Conservation (phyloP, 2,113 vertebrate species). For the Emydocephalus ijimae region DNA sequence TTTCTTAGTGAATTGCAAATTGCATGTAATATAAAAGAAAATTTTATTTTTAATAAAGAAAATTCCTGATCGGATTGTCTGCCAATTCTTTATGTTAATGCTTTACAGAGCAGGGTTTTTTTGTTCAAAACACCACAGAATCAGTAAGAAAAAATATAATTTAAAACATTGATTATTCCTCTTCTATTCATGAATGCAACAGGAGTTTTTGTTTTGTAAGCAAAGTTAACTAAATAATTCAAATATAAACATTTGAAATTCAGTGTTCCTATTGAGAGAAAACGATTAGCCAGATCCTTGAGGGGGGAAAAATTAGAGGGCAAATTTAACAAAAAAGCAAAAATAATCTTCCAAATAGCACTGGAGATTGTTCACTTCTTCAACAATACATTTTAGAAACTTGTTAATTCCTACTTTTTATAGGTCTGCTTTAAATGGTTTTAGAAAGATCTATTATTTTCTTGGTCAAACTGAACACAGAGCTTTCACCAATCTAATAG, state of each 20-base stretch:
- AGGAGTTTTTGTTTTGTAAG: not conserved
- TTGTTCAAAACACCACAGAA: not conserved
- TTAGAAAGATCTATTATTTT: not conserved
- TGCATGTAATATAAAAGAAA: not conserved
- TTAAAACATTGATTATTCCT: not conserved
- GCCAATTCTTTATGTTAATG: not conserved
- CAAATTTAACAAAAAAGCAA: not conserved
- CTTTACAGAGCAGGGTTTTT: not conserved
- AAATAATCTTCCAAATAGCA: not conserved
- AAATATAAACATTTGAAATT: not conserved
- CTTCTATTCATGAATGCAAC: not conserved
- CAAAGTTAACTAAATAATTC: not conserved
- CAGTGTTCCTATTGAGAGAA: not conserved
- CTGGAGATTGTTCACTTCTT: not conserved
- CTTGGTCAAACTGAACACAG: not conserved
- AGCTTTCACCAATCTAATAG: not conserved
- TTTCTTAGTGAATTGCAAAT: not conserved
- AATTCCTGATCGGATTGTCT: not conserved
- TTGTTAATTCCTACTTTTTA: not conserved
- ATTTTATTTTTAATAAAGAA: not conserved
- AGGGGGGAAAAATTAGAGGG: not conserved
- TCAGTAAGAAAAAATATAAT: not conserved
- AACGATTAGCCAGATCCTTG: not conserved
- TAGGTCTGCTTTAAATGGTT: not conserved
- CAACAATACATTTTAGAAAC: not conserved